Base-by-base conservation (phyloP, 2,113 vertebrate genomes). In the Perognathus longimembris region DNA sequence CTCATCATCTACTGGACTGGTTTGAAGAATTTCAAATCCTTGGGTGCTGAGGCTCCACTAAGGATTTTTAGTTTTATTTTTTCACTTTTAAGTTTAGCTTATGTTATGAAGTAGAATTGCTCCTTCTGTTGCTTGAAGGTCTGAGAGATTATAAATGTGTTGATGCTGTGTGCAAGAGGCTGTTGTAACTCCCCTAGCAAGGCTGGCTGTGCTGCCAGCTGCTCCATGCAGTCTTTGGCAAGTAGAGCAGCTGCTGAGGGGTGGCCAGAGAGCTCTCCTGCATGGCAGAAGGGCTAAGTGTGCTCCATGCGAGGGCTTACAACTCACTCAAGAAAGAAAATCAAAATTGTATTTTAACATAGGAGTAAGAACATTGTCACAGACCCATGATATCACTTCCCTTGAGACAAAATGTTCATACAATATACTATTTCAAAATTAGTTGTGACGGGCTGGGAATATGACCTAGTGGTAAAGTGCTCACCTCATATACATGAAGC, bases 301-400 rank as follows among this genome's bases (percentile, higher is more conserved):
- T 81, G 54, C 81, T 78, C 8, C 81, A 84, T 87, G 36, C 45
- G 71, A 82, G 66, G 34, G 89, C 42, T 93, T 78, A 95, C 85
- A 93, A 80, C 76, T 78, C 26, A 89, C 92, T 50, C 74, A 89
- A 91, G 70, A 91, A 93, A 75, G 84, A 81, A 91, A 94, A 94
- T 45, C 70, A 94, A 32, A 89, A 70, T 84, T 92, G 36, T 82
- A 67, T 92, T 94, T 85, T 74, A 89, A 83, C 36, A 79, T 64
- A 92, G 74, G 87, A 84, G 42, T 76, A 78, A 88, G 85, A 89
- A 93, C 82, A 91, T 79, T 82, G 85, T 70, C 85, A 30, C 9
- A 45, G 50, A 54, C 86, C 78, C 76, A 32, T 78, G 86, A 80
- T 34, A 38, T 95, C 67, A 71, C 69, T 92, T 95, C 11, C 70